These are phyloP conservation scores for Manduca sexta DNA, from an alignment of 1,140 invertebrate species.

Conservation along the genomic window DNA sequence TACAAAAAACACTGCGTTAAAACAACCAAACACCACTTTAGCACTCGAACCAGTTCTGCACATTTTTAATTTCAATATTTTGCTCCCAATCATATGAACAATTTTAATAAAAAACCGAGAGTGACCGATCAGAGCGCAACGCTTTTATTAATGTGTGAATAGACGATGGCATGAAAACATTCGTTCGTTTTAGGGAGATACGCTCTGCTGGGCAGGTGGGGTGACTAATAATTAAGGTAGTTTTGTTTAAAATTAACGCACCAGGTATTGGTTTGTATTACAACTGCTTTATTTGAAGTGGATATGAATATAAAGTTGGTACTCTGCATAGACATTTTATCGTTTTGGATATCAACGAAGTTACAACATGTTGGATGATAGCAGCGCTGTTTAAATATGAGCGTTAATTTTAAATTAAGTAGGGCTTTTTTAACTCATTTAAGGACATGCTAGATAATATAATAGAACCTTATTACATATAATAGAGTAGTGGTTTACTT, in stretches of 20 bases:
- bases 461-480: no score
- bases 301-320: neutral
- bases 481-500: no score
- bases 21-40: slow-evolving; percentile 63
- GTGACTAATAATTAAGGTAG: slow-evolving; percentile 71
- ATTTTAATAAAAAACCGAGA: neutral
- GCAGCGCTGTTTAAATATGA: no score
- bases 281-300: neutral
- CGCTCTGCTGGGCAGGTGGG: slow-evolving; percentile 70
- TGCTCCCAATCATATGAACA: slow-evolving; percentile 13
- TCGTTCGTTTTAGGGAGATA: slow-evolving; percentile 70
- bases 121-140: neutral
- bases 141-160: slow-evolving; percentile 38
- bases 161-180: slow-evolving; percentile 58
- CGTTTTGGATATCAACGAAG: no score
- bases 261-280: slow-evolving; percentile 38
- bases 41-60: slow-evolving; percentile 53
- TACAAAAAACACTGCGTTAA: slow-evolving; percentile 68
- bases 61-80: slow-evolving; percentile 18
- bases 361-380: no score
- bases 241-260: slow-evolving; percentile 67
- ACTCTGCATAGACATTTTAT: no score
- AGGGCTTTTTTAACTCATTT: no score
- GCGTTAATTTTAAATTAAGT: no score
- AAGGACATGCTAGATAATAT: no score